Evolutionary conservation across 2,113 vertebrate genomes (phyloP), one percentile per base, ranked within the genome.

Genomic region (Psephotus haematonotus): DNA sequence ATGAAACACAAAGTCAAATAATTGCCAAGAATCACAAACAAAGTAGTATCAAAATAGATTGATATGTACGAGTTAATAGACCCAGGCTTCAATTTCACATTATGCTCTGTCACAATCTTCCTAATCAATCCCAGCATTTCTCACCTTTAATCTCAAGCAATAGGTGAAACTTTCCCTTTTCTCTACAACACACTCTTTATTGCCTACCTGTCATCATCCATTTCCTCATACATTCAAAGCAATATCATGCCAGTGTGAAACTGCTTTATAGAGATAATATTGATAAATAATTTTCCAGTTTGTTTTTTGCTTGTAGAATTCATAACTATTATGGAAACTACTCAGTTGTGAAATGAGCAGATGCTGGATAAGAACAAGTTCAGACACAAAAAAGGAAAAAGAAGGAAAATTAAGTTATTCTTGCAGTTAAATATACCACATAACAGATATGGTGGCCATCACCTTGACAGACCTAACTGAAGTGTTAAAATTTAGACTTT

Each of bases 211-310:
- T 47, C 37, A 24, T 11, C 35, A 64, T 74, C 31, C 63, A 82
- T 62, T 65, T 77, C 47, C 44, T 80, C 37, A 53, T 6, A 18
- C 35, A 33, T 44, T 94, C 55, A 86, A 96, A 82, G 68, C n/a
- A 63, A 64, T 67, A 67, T 82, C 77, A 47, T 67, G 35, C 67
- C 29, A 75, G 7, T 52, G 60, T 60, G 60, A 75, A 88, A 83
- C 47, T 47, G 4, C 33, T 37, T 80, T 46, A 55, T 39, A 92
- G 44, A 79, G 17, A 8, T 67, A 74, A 74, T 88, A 17, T 33
- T 82, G 41, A 89, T 71, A 91, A 57, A n/a, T 62, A 76, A 50
- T 87, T 95, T 94, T 85, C 53, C 67, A 62, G n/a, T 95, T 95
- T 84, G 18, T 67, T 14, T 62, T 92, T 87, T 92, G 19, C 17